A percentile compares a stretch with the other conserved stretches of the same genome.
Conservation (phyloP, 2,888 invertebrate genomes). For the Pristionchus exspectatus region DNA sequence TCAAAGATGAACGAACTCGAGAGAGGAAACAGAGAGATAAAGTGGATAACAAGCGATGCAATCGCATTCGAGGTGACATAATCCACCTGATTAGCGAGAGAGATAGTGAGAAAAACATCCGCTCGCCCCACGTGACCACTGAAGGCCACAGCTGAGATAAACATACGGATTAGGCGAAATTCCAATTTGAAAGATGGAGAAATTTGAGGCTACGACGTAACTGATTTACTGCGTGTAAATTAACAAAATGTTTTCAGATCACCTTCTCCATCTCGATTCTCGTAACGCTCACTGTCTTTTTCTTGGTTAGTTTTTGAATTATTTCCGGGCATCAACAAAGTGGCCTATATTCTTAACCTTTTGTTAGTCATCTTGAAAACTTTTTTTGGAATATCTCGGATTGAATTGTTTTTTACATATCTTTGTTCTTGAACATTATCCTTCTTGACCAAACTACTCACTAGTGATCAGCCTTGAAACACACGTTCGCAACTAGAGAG, state of each 20-base stretch:
- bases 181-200: no score
- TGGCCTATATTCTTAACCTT: no score
- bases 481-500: not conserved
- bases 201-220: no score
- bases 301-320: slow-evolving; percentile 72
- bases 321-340: no score
- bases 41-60: slow-evolving; percentile 4
- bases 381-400: no score
- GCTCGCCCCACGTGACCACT: not conserved
- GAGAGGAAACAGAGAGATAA: not conserved
- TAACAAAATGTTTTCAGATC: slow-evolving; percentile 63
- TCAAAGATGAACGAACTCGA: slow-evolving; percentile 27
- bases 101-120: not conserved
- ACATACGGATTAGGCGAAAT: no score
- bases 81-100: not conserved
- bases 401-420: no score
- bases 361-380: no score
- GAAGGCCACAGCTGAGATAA: not conserved
- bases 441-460: not conserved
- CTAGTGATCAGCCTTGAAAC: not conserved
- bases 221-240: not conserved
- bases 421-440: not conserved
- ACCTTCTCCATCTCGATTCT: slow-evolving; percentile 79
- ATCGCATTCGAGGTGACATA: not conserved
- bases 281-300: slow-evolving; percentile 79